phyloP scores from a whole-genome alignment of 2,888 invertebrate species.

The Drosophila greeni region DNA sequence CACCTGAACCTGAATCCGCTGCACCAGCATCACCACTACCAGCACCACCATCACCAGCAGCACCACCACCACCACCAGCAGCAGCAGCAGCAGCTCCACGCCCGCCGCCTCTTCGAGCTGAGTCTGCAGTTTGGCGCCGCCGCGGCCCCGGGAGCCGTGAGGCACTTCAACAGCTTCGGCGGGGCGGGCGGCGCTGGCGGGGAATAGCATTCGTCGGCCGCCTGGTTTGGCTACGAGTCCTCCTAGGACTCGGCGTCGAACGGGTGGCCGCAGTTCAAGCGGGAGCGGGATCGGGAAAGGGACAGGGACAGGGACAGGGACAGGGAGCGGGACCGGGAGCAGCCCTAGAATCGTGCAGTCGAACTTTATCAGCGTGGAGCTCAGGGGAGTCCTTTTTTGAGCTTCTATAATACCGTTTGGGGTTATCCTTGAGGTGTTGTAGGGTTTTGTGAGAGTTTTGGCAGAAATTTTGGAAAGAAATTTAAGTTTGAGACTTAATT shows the following conservation, averaged over 20 bases:
- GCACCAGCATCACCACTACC: constrained; percentile 78
- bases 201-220: constrained; percentile 78
- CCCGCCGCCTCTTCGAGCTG: constrained; percentile 79
- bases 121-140: constrained; percentile 79
- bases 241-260: constrained; percentile 67
- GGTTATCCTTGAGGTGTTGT: background rate
- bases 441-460: background rate
- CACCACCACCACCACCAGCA: constrained; percentile 79
- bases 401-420: constrained; percentile 4
- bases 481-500: background rate
- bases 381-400: background rate
- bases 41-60: constrained; percentile 78
- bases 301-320: constrained; percentile 26
- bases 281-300: constrained; percentile 24
- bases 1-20: constrained; percentile 78
- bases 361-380: constrained; percentile 17
- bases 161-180: constrained; percentile 78
- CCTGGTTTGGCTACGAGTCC: constrained; percentile 77
- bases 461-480: background rate
- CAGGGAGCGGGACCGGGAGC: constrained; percentile 36
- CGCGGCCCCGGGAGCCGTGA: constrained; percentile 77
- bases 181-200: constrained; percentile 77
- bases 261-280: constrained; percentile 62
- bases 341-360: constrained; percentile 41
- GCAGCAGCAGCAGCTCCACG: constrained; percentile 79